A percentile compares a stretch with the other conserved stretches of the same genome.
These are phyloP conservation scores for Vandiemenella viatica DNA, from an alignment of 2,888 invertebrate species.

Conservation along the genomic window DNA sequence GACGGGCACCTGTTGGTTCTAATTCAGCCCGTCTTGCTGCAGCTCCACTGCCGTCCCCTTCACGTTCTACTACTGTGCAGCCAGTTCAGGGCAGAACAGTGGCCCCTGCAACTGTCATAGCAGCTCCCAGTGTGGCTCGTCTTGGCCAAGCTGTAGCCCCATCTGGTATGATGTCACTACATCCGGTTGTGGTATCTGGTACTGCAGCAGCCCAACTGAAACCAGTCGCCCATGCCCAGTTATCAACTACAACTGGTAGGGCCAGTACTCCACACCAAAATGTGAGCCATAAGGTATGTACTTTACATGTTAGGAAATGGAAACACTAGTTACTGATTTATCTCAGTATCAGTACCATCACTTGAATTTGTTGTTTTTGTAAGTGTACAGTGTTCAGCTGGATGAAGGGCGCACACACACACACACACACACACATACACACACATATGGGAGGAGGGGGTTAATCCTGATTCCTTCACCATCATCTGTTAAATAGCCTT, in stretches of 20 bases:
- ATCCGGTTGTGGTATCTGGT: constrained; percentile 13
- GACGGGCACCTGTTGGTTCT: too few species aligned
- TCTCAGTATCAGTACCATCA: neutral
- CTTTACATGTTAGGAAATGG: neutral
- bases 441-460: too few species aligned
- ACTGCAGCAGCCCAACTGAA: constrained; percentile 7
- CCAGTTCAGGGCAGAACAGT: too few species aligned
- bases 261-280: constrained; percentile 5
- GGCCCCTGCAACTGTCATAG: too few species aligned
- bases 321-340: neutral
- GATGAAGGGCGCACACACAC: too few species aligned
- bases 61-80: neutral
- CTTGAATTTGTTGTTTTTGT: neutral
- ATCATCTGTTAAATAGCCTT: too few species aligned
- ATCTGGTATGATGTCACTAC: constrained; percentile 12
- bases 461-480: too few species aligned
- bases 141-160: neutral
- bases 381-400: too few species aligned
- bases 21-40: neutral
- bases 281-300: constrained; percentile 10
- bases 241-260: constrained; percentile 2
- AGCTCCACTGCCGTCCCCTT: neutral
- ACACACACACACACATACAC: too few species aligned
- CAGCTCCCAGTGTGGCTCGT: neutral
- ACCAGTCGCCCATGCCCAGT: constrained; percentile 3